Conservation (phyloP, 2,797 vertebrate species). For the Phalloptychus januarius region DNA sequence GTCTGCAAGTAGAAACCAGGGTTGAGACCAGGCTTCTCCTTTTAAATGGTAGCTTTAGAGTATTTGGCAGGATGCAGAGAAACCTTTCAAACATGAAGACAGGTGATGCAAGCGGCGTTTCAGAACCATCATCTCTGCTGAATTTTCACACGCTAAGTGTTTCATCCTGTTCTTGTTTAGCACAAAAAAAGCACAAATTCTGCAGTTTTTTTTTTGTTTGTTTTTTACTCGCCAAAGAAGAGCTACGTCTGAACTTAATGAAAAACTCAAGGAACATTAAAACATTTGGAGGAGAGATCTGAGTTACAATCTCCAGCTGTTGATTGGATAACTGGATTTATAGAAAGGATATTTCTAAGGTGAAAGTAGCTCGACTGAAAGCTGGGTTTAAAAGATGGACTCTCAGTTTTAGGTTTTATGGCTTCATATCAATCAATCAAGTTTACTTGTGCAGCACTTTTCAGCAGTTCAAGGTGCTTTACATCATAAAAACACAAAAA, state of each 20-base stretch:
- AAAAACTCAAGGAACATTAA: background rate
- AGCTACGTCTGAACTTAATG: background rate
- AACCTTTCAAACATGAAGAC: background rate
- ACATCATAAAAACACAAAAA: too few relatives aligned
- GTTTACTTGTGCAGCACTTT: too few relatives aligned
- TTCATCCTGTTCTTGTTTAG: background rate
- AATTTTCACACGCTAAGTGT: background rate
- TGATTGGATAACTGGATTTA: too few relatives aligned
- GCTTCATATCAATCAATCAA: background rate
- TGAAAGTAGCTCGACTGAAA: too few relatives aligned
- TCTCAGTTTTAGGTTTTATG: background rate
- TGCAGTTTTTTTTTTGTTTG: too few relatives aligned
- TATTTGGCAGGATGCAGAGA: too few relatives aligned
- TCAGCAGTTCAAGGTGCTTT: too few relatives aligned
- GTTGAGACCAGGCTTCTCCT: background rate
- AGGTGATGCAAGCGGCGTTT: background rate
- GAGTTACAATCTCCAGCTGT: too few relatives aligned
- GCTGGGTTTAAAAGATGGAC: background rate
- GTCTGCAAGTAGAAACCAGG: background rate
- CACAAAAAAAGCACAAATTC: background rate
- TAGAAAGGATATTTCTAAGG: too few relatives aligned
- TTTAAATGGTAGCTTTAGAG: background rate
- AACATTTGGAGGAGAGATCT: background rate
- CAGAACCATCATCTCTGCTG: background rate
- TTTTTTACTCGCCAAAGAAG: background rate